These are phyloP conservation scores for Polymixis lichenea DNA, from an alignment of 2,888 invertebrate species.

Conservation along the genomic window DNA sequence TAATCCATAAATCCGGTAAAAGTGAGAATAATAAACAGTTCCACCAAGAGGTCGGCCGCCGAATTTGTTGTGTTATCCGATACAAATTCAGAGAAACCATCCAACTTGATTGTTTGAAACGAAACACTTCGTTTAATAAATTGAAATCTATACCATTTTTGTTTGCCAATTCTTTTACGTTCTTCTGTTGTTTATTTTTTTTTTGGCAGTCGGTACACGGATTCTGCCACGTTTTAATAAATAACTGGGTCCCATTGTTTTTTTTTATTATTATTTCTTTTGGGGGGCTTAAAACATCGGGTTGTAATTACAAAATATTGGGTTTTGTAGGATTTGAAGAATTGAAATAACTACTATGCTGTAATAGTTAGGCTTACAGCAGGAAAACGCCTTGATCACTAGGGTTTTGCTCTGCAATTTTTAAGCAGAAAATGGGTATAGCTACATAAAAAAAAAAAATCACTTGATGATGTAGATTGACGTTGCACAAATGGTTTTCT, in stretches of 20 bases:
- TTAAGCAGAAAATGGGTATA: background rate
- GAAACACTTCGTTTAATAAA: conserved; percentile 54
- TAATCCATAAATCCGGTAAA: conserved; percentile 27
- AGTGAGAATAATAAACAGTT: conserved; percentile 26
- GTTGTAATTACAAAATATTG: background rate
- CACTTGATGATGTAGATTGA: background rate
- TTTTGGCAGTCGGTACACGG: background rate
- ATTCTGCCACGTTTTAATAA: background rate
- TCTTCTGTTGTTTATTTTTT: conserved; percentile 16
- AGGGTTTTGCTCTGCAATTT: background rate
- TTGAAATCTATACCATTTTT: conserved; percentile 53
- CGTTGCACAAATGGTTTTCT: background rate
- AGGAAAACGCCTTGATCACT: too few species aligned
- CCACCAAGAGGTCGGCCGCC: conserved; percentile 4
- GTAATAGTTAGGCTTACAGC: background rate
- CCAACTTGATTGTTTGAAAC: conserved; percentile 56
- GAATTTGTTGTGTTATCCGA: conserved; percentile 27
- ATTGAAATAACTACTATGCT: background rate
- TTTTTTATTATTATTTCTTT: background rate
- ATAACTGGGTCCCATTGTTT: too few species aligned
- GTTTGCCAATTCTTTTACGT: conserved; percentile 41
- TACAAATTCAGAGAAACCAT: conserved; percentile 40
- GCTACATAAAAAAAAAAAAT: background rate
- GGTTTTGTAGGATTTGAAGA: too few species aligned
- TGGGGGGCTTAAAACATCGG: background rate